Evolutionary conservation across 2,888 invertebrate genomes (phyloP).

Genomic region (Brenthis daphne): DNA sequence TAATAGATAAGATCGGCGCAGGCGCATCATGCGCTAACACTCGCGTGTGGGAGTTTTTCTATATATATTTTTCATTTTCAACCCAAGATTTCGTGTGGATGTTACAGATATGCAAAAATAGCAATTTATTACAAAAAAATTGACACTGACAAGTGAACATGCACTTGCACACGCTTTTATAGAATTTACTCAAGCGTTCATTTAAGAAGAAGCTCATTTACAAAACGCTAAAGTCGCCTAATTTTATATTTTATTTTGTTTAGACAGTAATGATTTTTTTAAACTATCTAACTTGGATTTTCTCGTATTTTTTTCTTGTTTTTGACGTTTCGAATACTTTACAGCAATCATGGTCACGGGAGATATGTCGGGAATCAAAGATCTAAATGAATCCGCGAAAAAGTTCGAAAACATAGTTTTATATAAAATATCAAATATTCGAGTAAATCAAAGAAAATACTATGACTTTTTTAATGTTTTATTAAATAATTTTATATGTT

Average conservation of each 20-base stretch:
- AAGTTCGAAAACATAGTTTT: too few species aligned
- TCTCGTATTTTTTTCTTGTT: neutral
- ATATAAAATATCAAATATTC: too few species aligned
- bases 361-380: too few species aligned
- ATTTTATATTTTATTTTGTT: too few species aligned
- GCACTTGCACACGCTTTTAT: slow-evolving; percentile 4
- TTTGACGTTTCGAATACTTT: too few species aligned
- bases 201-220: neutral
- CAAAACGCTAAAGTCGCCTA: neutral
- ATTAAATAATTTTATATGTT: too few species aligned
- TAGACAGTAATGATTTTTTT: too few species aligned
- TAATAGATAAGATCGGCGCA: slow-evolving; percentile 8
- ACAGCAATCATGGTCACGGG: too few species aligned
- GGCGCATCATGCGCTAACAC: slow-evolving; percentile 6
- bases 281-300: too few species aligned
- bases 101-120: slow-evolving; percentile 24
- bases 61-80: neutral
- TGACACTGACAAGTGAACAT: slow-evolving; percentile 25
- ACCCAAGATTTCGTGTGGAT: slow-evolving; percentile 16
- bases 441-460: too few species aligned
- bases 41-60: slow-evolving; percentile 2
- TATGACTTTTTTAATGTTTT: too few species aligned
- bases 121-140: slow-evolving; percentile 14
- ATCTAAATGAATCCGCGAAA: too few species aligned
- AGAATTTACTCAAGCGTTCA: slow-evolving; percentile 16